phyloP scores from a whole-genome alignment of 2,888 invertebrate genomes.

The Pteria penguin region DNA sequence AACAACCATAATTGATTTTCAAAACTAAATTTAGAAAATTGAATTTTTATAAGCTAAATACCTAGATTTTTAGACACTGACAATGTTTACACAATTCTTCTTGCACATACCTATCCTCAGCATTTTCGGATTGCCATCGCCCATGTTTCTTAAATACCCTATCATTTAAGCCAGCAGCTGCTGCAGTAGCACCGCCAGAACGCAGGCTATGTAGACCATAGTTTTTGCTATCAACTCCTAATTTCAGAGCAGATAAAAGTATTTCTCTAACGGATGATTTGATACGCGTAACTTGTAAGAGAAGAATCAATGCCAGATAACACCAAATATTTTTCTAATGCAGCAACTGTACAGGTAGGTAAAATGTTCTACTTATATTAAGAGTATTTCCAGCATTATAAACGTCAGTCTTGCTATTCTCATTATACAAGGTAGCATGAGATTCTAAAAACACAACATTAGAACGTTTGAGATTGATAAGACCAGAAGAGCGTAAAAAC shows the following conservation, averaged over 20 bases:
- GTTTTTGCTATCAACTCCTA: not conserved
- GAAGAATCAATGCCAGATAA: too few relatives aligned
- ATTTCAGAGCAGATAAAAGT: not conserved
- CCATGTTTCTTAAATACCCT: slow-evolving; percentile 10
- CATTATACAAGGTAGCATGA: not conserved
- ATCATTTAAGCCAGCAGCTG: not conserved
- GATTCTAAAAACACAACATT: not conserved
- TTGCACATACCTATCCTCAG: slow-evolving; percentile 4
- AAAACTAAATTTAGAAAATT: too few relatives aligned
- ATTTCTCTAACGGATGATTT: not conserved
- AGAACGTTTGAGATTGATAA: not conserved
- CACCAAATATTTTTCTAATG: too few relatives aligned
- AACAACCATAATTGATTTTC: too few relatives aligned
- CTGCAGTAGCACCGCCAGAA: slow-evolving; percentile 3
- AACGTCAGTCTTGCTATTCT: slow-evolving; percentile 21
- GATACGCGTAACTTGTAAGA: too few relatives aligned
- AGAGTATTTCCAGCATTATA: too few relatives aligned
- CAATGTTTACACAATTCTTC: too few relatives aligned
- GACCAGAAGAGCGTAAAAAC: too few relatives aligned
- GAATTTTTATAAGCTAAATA: too few relatives aligned
- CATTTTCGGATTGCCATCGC: slow-evolving; percentile 5
- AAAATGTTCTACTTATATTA: too few relatives aligned
- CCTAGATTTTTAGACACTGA: too few relatives aligned
- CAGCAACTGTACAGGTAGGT: too few relatives aligned
- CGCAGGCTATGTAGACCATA: slow-evolving; percentile 3